Conservation (phyloP, 2,113 vertebrate species). For the Archilochus colubris region DNA sequence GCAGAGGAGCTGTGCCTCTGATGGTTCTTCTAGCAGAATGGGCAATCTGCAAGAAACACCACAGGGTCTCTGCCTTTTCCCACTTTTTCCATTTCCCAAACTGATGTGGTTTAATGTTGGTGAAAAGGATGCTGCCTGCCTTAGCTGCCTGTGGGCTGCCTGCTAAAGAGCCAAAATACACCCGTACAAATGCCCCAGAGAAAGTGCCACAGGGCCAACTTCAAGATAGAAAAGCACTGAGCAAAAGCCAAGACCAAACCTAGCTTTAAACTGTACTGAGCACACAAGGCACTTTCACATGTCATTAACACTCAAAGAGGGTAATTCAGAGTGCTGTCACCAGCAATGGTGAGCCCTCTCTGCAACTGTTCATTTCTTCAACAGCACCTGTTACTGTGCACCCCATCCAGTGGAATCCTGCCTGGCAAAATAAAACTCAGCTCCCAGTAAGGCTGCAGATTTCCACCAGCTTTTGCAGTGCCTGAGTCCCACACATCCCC, state of each 20-base stretch:
- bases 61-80: neutral
- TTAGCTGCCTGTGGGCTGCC: neutral
- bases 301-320: neutral
- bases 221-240: neutral
- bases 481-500: constrained; percentile 7
- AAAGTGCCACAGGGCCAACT: neutral
- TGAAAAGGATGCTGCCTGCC: neutral
- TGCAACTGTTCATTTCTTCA: neutral
- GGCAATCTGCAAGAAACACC: neutral
- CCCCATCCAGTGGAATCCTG: neutral
- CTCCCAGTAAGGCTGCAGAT: neutral
- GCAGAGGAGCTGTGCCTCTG: rapidly evolving
- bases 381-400: neutral
- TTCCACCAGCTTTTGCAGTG: neutral
- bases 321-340: neutral
- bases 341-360: neutral
- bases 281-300: neutral
- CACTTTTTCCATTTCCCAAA: neutral
- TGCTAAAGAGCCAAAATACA: neutral
- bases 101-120: neutral
- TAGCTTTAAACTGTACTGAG: neutral
- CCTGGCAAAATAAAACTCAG: neutral
- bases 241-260: neutral
- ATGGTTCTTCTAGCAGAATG: neutral
- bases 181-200: neutral